Base-by-base conservation (phyloP, 2,888 invertebrate genomes). In the Stenotaenia linearis region DNA sequence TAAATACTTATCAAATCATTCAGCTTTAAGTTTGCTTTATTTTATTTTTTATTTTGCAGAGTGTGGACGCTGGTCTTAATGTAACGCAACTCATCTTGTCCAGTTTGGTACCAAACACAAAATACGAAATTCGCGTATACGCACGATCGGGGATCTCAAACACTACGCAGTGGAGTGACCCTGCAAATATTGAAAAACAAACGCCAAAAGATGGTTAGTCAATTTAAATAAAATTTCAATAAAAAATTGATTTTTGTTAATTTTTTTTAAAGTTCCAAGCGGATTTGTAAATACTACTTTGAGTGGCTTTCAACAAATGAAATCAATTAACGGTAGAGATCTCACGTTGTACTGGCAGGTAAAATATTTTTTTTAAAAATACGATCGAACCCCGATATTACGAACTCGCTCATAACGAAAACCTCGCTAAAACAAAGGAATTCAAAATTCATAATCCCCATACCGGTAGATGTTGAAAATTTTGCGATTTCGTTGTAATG, bases 271-370 rank as follows among this genome's bases (percentile, higher is more conserved):
- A 77, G 45, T 77, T 21, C 77, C 77, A 15, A 23, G 23, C 9
- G 37, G n/a, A 25, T 7, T 40, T 10, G 37, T 40, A 23, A 45
- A 45, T 15, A 40, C 40, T 6, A 77, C 77, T 25, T 21, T 40
- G 9, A 45, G 12, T 25, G 77, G 77, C 5, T 77, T 77, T 77
- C 23, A 40, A 23, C 77, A 77, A 15, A 77, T n/a, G 25, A 77
- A 77, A 10, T n/a, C 23, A 7, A 28, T 18, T 7, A 21, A 23
- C 23, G 18, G 28, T 10, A 40, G 77, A 45, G 77, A 77, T 12
- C 28, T 77, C 10, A 37, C 40, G 12, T 25, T 77, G 10, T 45
- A 77, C 25, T 77, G 77, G 77, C 77, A 77, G 77, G 77, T 77
- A 50, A 21, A n/a, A n/a, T n/a, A n/a, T n/a, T n/a, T n/a, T n/a